Conservation (phyloP, 1,140 invertebrate genomes). For the Colletes latitarsis region DNA sequence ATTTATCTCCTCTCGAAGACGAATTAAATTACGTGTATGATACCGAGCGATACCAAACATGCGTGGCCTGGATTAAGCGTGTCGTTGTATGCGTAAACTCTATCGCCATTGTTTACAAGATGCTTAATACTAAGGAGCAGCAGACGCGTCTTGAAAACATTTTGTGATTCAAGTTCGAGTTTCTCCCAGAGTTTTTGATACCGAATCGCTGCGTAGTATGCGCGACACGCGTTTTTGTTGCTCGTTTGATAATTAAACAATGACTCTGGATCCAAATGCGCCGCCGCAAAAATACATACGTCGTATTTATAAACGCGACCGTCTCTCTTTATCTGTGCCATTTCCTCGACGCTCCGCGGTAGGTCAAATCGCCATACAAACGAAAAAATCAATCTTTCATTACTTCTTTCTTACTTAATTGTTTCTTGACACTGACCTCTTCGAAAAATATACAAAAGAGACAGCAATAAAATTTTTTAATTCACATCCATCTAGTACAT, state of each 20-base stretch:
- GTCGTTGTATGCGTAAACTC: not conserved
- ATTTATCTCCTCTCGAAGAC: not conserved
- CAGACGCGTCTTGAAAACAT: not conserved
- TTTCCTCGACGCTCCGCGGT: not conserved
- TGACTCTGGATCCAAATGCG: not conserved
- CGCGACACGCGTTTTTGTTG: constrained; percentile 2
- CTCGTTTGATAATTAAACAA: constrained; percentile 9
- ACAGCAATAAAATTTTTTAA: no score
- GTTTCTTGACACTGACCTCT: no score
- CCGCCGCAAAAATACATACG: not conserved
- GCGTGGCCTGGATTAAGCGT: not conserved
- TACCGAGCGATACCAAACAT: no score
- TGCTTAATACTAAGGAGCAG: not conserved
- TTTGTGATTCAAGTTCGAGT: not conserved
- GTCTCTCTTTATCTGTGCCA: not conserved
- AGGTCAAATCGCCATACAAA: no score
- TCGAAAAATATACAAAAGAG: no score
- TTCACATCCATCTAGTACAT: no score
- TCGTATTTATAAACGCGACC: not conserved
- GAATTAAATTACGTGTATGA: no score
- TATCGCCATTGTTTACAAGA: not conserved
- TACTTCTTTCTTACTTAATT: no score
- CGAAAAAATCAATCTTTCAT: no score
- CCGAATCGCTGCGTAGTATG: not conserved
- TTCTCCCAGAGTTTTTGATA: not conserved